phyloP scores from a whole-genome alignment of 2,888 invertebrate species.

The Oxyteleia sp. region DNA sequence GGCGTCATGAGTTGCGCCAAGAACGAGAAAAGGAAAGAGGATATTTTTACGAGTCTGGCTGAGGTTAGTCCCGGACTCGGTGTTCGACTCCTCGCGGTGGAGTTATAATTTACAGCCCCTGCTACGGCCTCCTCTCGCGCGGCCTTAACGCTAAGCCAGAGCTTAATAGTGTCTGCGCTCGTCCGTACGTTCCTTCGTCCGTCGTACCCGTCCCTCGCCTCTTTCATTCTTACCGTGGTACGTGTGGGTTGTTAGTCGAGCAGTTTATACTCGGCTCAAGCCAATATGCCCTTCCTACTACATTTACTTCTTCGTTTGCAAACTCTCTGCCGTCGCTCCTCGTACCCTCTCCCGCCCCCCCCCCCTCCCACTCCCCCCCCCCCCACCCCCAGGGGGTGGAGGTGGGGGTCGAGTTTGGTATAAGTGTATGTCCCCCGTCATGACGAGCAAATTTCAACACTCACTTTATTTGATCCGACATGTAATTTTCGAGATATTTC shows the following conservation, averaged over 20 bases:
- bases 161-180: conserved; percentile 80
- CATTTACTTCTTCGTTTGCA: conserved; percentile 79
- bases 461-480: too few relatives aligned
- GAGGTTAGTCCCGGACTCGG: conserved; percentile 84
- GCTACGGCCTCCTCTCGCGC: conserved; percentile 73
- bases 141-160: conserved; percentile 76
- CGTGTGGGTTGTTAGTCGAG: conserved; percentile 86
- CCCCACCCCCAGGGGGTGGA: too few relatives aligned
- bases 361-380: too few relatives aligned
- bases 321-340: conserved; percentile 79
- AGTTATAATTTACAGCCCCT: conserved; percentile 82
- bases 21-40: conserved; percentile 77
- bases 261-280: conserved; percentile 83
- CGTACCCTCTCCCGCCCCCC: conserved; percentile 54
- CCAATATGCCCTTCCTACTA: conserved; percentile 78
- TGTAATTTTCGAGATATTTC: too few relatives aligned
- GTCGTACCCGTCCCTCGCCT: conserved; percentile 62
- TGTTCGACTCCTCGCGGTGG: conserved; percentile 86
- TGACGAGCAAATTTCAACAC: too few relatives aligned
- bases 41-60: conserved; percentile 86
- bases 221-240: conserved; percentile 79
- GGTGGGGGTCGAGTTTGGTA: too few relatives aligned
- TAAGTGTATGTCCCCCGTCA: too few relatives aligned
- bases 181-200: conserved; percentile 66
- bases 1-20: conserved; percentile 69